Evolutionary conservation across 2,888 invertebrate species (phyloP), one percentile per base, ranked within the genome.

Genomic region (Andrena marginata): DNA sequence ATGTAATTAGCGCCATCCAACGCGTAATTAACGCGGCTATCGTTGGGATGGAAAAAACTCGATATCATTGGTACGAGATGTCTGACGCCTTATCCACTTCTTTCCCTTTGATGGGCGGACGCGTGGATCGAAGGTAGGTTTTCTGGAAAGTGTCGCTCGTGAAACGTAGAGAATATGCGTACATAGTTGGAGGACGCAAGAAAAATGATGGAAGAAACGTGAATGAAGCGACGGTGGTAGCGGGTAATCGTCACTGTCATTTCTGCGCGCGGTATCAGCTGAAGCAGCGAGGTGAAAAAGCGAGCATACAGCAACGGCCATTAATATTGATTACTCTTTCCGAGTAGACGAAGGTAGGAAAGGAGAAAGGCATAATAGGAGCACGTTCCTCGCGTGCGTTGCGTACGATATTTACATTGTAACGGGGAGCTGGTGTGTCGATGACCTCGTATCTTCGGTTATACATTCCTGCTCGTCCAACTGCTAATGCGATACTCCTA

Each of bases 401-500:
- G 85, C 81, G 85, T 75, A 76, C 81, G 81, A 84, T 84, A 84
- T 86, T 85, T 86, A 83, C 83, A 79, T 86, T 81, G 86, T 89
- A 89, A 90, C 90, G 89, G 88, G 85, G 83, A 84, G 80, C 71
- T 68, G 51, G 65, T 67, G 85, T 88, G 92, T 90, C 92, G 87
- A 89, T 86, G 92, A 91, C 91, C 92, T 85, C 89, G 80, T 78
- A 80, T 86, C 85, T 84, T 86, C 86, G 85, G 80, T 84, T 81
- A 78, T 80, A 84, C 84, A 77, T 88, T 87, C 86, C 82, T 78
- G 70, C 83, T 82, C 80, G 77, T 74, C 83, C 64, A 69, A 73
- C 78, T 84, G 80, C 87, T 90, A 90, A 92, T 89, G 88, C 89
- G 90, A 91, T 91, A 90, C 90, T 85, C 76, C 82, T 92, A 92